Evolutionary conservation across 2,113 vertebrate species (phyloP), one percentile per base, ranked within the genome.

Genomic region (Synchiropus splendidus): DNA sequence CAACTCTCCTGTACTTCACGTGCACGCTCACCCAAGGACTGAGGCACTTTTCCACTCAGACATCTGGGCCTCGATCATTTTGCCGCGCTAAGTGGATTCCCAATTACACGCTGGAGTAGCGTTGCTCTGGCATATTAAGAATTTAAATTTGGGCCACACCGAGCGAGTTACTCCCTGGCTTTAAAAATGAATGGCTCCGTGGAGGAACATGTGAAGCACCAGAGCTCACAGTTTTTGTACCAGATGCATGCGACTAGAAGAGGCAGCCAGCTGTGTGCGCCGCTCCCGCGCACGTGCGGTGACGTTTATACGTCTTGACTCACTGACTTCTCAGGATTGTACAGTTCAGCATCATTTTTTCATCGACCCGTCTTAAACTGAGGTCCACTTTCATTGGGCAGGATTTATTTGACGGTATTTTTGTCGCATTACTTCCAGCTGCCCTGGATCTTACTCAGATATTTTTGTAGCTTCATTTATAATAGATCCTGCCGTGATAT

Each of bases 41-140:
- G 13, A 39, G 34, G 11, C 41, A 39, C 30, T 59, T 45, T n/a
- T 54, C 48, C 39, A 54, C 39, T 42, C 5, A 45, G 74, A 77
- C 72, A 79, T 77, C 73, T 77, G 66, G 58, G 67, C 67, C 57
- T 52, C 55, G 56, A 66, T 73, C 52, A 56, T 69, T 79, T 57
- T 65, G 70, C 58, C 64, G 70, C 67, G 39, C 51, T 43, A 63
- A 56, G 57, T 61, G 64, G 44, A 67, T 75, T 60, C 65, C 21
- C 67, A 75, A 77, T 81, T 78, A 81, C 74, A 81, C 54, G 71
- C 78, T 79, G 72, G 75, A 81, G 78, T 82, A 83, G 71, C 42
- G 33, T 70, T 53, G 58, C 60, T 34, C 51, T 47, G 67, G 49
- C 31, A 42, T 54, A 64, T 79, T 70, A 70, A 66, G 59, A 71